Conservation (phyloP, 2,888 invertebrate genomes). For the Amblyjoppa proteus region DNA sequence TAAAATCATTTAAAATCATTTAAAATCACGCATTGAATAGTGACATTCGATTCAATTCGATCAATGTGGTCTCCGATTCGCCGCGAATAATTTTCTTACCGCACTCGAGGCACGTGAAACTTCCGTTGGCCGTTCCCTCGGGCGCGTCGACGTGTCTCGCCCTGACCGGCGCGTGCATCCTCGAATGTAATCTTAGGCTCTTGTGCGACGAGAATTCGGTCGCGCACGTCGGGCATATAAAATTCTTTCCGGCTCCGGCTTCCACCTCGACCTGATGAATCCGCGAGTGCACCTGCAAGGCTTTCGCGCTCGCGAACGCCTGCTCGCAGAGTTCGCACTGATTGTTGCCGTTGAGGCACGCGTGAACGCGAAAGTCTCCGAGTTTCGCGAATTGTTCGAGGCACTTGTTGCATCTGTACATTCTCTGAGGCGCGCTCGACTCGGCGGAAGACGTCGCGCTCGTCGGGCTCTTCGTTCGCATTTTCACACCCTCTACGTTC, state of each 20-base stretch:
- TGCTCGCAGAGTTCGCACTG: constrained; percentile 81
- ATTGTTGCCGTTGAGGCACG: constrained; percentile 82
- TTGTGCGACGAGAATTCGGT: constrained; percentile 90
- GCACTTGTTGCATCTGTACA: constrained; percentile 86
- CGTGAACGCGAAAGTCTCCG: constrained; percentile 85
- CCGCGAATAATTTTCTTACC: constrained; percentile 77
- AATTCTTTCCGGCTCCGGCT: constrained; percentile 79
- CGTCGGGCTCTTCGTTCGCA: constrained; percentile 67
- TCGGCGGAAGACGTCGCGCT: constrained; percentile 36
- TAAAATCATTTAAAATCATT: too few relatives aligned
- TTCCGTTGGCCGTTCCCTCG: constrained; percentile 80
- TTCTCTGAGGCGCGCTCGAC: constrained; percentile 75
- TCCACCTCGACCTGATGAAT: constrained; percentile 82
- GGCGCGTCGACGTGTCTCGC: constrained; percentile 85
- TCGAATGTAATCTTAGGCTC: constrained; percentile 88
- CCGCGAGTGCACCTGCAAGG: constrained; percentile 88
- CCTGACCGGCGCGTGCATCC: constrained; percentile 91
- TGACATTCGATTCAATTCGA: background rate
- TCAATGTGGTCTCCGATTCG: too few relatives aligned
- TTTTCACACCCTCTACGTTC: constrained; percentile 82
- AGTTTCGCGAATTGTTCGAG: constrained; percentile 85
- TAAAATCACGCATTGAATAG: background rate
- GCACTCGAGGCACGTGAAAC: constrained; percentile 82
- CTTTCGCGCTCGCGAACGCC: constrained; percentile 85
- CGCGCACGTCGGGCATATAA: constrained; percentile 88